A percentile compares a stretch with the other conserved stretches of the same genome.
Conservation (phyloP, 2,113 vertebrate genomes). For the Columba livia region DNA sequence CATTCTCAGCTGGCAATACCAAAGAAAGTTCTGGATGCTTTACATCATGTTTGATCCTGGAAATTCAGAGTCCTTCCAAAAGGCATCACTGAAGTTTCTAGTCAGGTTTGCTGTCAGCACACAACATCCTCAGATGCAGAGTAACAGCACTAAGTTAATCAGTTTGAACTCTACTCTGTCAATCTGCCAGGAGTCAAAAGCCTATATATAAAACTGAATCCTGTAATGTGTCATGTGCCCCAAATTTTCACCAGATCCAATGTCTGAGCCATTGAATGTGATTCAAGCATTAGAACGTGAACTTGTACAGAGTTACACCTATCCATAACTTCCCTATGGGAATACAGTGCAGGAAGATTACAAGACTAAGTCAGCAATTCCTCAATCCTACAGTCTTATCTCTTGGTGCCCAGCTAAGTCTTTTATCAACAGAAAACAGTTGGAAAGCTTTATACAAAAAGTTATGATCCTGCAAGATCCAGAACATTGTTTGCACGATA, state of each 20-base stretch:
- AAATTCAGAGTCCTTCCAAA: slow-evolving; percentile 10
- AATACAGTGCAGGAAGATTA: neutral
- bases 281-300: slow-evolving; percentile 11
- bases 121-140: neutral
- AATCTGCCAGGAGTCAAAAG: neutral
- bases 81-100: neutral
- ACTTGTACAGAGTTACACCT: slow-evolving; percentile 8
- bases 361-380: slow-evolving; percentile 30
- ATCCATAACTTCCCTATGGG: slow-evolving; percentile 18
- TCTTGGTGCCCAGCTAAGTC: slow-evolving; percentile 28
- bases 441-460: slow-evolving; percentile 30
- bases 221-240: neutral
- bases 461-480: slow-evolving; percentile 44
- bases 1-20: neutral
- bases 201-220: neutral
- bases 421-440: slow-evolving; percentile 54
- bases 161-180: neutral
- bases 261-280: neutral
- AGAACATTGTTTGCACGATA: slow-evolving; percentile 24
- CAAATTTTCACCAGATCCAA: neutral
- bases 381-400: slow-evolving; percentile 11
- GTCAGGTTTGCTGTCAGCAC: neutral
- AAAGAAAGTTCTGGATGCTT: neutral
- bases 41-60: neutral
- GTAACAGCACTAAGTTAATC: neutral